Percentiles rank a stretch among this genome's conserved stretches.
These are phyloP conservation scores for Apostichopus leukothele DNA, from an alignment of 53 echinoderm and acorn worm genomes.

Conservation along the genomic window DNA sequence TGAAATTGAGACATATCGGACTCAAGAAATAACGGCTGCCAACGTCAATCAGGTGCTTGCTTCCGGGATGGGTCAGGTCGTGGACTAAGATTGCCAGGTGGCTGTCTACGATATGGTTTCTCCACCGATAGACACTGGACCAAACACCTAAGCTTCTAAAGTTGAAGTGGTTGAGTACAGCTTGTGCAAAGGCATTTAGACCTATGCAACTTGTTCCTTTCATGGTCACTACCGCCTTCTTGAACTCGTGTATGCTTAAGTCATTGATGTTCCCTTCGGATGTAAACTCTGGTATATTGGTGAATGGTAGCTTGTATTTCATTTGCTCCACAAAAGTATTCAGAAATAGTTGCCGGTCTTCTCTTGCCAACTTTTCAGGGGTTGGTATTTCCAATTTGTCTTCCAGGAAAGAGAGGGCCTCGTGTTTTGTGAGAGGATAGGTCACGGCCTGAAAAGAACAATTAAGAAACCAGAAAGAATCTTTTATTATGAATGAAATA, in stretches of 20 bases:
- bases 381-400: not conserved
- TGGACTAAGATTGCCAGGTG: not conserved
- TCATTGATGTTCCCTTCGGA: not conserved
- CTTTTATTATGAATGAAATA: not conserved
- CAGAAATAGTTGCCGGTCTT: not conserved
- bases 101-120: not conserved
- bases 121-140: not conserved
- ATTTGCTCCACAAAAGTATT: not conserved
- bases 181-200: constrained; percentile 4
- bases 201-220: constrained; percentile 1
- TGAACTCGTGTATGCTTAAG: not conserved
- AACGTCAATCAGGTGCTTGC: constrained; percentile 17
- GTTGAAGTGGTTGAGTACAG: not conserved
- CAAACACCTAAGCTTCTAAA: constrained; percentile 3
- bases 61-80: not conserved
- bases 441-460: not conserved
- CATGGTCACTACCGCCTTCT: not conserved
- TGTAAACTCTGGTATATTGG: not conserved
- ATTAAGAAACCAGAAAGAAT: not conserved
- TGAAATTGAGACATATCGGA: not conserved
- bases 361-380: not conserved
- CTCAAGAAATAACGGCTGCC: not conserved
- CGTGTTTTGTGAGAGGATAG: not conserved
- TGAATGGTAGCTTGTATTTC: constrained; percentile 16
- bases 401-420: constrained; percentile 20